phyloP scores from a whole-genome alignment of 2,797 vertebrate species.

The Sphaeramia orbicularis region DNA sequence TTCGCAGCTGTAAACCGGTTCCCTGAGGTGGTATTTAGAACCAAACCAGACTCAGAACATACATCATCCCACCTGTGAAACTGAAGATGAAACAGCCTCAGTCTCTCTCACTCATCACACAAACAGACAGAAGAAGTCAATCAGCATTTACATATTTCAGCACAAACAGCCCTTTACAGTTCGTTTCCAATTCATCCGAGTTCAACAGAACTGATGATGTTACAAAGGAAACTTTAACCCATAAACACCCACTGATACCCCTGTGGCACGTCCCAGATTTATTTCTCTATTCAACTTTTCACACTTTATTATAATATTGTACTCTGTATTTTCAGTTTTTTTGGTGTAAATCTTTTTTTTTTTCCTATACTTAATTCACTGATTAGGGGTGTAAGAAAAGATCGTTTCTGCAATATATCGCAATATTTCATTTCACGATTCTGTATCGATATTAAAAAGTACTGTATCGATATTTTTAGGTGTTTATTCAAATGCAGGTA shows the following conservation, averaged over 20 bases:
- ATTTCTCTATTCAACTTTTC: no score
- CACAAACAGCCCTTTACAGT: slow-evolving; percentile 28
- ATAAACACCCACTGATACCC: background rate
- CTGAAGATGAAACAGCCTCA: background rate
- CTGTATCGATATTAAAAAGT: no score
- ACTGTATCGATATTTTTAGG: no score
- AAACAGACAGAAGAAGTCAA: background rate
- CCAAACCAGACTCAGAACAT: slow-evolving; percentile 38
- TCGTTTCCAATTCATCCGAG: background rate
- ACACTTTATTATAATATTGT: no score
- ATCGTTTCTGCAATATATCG: no score
- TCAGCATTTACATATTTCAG: slow-evolving; percentile 14
- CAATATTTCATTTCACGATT: no score
- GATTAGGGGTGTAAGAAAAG: no score
- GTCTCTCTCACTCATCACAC: slow-evolving; percentile 7
- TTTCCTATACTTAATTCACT: no score
- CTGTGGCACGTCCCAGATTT: no score
- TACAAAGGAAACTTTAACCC: background rate
- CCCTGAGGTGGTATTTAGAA: slow-evolving; percentile 17
- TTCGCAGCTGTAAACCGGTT: slow-evolving; percentile 9
- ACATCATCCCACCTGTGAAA: slow-evolving; percentile 7
- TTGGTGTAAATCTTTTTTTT: no score
- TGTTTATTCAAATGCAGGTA: no score
- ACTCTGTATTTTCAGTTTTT: no score
- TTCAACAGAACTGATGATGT: background rate